Conservation (phyloP, 2,888 invertebrate species). For the Phaedon cochleariae region DNA sequence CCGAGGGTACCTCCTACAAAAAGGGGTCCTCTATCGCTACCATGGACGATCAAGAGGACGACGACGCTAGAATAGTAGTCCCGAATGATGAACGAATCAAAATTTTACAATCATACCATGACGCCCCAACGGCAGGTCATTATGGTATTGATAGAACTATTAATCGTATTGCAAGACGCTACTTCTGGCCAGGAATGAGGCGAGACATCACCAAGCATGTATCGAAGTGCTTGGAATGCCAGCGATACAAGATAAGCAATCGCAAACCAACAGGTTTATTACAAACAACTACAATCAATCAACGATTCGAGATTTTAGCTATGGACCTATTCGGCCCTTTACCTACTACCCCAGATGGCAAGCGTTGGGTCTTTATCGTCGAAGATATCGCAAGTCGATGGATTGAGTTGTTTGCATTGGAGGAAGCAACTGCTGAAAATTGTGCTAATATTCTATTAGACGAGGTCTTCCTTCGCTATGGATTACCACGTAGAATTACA, state of each 20-base stretch:
- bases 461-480: constrained; percentile 50
- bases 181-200: constrained; percentile 39
- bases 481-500: constrained; percentile 50
- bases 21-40: constrained; percentile 9
- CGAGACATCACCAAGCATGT: constrained; percentile 25
- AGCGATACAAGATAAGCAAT: constrained; percentile 25
- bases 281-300: constrained; percentile 34
- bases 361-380: constrained; percentile 44
- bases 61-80: constrained; percentile 8
- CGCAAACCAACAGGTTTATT: constrained; percentile 28
- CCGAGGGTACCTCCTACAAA: constrained; percentile 6
- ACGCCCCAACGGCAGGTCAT: constrained; percentile 39
- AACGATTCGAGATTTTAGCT: constrained; percentile 45
- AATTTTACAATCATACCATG: constrained; percentile 8
- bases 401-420: constrained; percentile 42
- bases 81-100: background rate
- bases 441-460: constrained; percentile 41
- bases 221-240: constrained; percentile 9
- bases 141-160: constrained; percentile 38
- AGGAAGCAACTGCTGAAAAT: constrained; percentile 31
- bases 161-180: constrained; percentile 26
- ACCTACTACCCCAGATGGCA: constrained; percentile 29
- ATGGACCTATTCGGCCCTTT: constrained; percentile 49
- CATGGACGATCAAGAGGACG: constrained; percentile 10
- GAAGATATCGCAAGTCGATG: constrained; percentile 47